Evolutionary conservation across 2,113 vertebrate species (phyloP), one percentile per base, ranked within the genome.

Genomic region (Grantiella picta): DNA sequence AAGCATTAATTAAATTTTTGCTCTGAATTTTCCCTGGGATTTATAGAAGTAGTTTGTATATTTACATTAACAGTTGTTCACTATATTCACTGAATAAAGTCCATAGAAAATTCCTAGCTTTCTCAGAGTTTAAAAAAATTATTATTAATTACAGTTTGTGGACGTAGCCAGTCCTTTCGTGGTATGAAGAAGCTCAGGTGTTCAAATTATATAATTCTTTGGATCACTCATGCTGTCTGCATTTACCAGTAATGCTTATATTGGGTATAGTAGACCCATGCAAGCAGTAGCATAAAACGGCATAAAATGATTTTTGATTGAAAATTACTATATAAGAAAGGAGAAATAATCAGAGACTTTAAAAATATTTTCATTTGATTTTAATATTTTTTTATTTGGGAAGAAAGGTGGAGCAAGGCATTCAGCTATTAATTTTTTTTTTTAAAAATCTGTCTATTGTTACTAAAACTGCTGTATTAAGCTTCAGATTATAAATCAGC

Each of bases 401-500:
- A 35, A 25, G 38, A 88, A 77, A 77, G 33, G 42, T 69, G 18
- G 19, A 63, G 9, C 27, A 73, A 97, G 65, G 56, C 68, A 81
- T 95, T 90, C 56, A 35, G 45, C 65, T 94, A 49, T 93, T 93
- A 87, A 91, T 53, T 94, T 61, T 33, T 21, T n/a, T n/a, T n/a
- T n/a, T n/a, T n/a, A 85, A n/a, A 54, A 27, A 4, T 92, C 52
- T 89, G 8, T 90, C 57, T 89, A 36, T 86, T 87, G 73, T 93
- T 97, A 70, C 68, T 92, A 61, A 96, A 95, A 64, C 87, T 92
- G 35, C 87, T 91, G 6, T 79, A 45, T 91, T 86, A 52, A 85
- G n/a, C 82, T 93, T 90, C 69, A 86, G 94, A 49, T 76, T 96
- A 44, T 86, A 83, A 64, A 93, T 97, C 93, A 97, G 59, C 90